Evolutionary conservation across 2,113 vertebrate species (phyloP).

Genomic region (Micromys minutus): DNA sequence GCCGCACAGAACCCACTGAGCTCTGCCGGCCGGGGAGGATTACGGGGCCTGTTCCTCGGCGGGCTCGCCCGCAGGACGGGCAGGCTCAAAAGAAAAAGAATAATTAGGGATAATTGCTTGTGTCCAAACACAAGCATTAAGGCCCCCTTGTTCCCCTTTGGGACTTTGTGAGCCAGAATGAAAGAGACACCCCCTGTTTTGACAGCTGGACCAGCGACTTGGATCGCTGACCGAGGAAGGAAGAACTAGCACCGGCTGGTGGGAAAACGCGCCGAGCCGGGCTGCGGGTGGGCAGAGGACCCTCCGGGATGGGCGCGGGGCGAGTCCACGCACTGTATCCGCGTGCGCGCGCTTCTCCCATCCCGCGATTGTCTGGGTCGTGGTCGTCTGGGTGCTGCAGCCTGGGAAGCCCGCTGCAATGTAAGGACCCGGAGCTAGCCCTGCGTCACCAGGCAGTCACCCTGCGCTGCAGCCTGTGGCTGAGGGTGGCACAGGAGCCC

Average conservation of each 20-base stretch:
- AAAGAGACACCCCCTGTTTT: slow-evolving; percentile 99
- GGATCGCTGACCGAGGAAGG: slow-evolving; percentile 96
- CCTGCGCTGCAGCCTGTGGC: too few relatives aligned
- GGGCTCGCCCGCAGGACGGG: slow-evolving; percentile 97
- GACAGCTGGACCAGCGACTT: slow-evolving; percentile 99
- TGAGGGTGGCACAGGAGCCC: fast-evolving
- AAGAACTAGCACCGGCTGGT: slow-evolving; percentile 91
- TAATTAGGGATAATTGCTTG: slow-evolving; percentile 99
- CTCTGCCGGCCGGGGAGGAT: slow-evolving; percentile 94
- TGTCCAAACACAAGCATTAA: slow-evolving; percentile 99
- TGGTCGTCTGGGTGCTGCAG: neutral
- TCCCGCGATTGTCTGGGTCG: neutral
- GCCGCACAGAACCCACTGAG: slow-evolving; percentile 92
- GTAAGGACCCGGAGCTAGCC: neutral
- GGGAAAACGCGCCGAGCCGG: slow-evolving; percentile 62
- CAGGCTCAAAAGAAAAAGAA: slow-evolving; percentile 99
- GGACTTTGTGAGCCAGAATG: slow-evolving; percentile 97
- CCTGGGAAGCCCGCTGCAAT: neutral
- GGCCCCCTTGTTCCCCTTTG: slow-evolving; percentile 91
- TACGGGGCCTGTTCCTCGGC: slow-evolving; percentile 95
- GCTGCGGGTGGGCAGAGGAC: slow-evolving; percentile 2
- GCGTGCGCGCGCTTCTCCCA: neutral
- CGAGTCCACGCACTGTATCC: neutral
- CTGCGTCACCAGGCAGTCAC: neutral
- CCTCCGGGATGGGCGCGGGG: neutral